These are phyloP conservation scores for Lacerta bilineata DNA, from an alignment of 2,797 vertebrate genomes.

Conservation along the genomic window DNA sequence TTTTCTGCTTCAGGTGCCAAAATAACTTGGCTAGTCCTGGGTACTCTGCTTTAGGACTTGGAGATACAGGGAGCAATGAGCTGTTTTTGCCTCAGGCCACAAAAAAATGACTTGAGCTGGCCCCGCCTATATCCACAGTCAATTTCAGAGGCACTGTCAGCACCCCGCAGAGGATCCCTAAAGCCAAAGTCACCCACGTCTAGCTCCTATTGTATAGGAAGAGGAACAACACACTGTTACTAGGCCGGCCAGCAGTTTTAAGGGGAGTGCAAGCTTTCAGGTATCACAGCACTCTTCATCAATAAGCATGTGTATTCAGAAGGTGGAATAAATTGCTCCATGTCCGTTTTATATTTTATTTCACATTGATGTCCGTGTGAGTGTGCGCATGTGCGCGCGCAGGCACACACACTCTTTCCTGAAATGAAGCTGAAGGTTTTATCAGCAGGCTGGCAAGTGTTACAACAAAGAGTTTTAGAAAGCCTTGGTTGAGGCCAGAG, in stretches of 20 bases:
- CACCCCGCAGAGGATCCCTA: neutral
- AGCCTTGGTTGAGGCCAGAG: neutral
- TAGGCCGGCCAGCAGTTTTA: neutral
- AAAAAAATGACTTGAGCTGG: too few relatives aligned
- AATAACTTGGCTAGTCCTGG: too few relatives aligned
- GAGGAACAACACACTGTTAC: neutral
- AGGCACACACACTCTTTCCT: neutral
- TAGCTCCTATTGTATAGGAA: neutral
- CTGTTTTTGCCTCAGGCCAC: neutral
- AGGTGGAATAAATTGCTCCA: neutral
- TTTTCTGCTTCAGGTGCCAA: too few relatives aligned
- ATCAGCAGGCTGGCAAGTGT: neutral
- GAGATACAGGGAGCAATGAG: too few relatives aligned
- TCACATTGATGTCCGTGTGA: neutral
- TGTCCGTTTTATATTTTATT: neutral
- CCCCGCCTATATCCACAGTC: neutral
- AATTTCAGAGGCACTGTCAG: neutral
- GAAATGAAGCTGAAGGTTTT: neutral
- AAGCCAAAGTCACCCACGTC: neutral
- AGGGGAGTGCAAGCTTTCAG: neutral
- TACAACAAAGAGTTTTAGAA: slow-evolving; percentile 25
- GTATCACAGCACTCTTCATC: neutral
- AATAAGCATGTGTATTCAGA: neutral
- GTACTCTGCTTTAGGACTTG: too few relatives aligned
- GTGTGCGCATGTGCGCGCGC: neutral